phyloP scores from a whole-genome alignment of 2,113 vertebrate genomes.

The Copsychus sechellarum region DNA sequence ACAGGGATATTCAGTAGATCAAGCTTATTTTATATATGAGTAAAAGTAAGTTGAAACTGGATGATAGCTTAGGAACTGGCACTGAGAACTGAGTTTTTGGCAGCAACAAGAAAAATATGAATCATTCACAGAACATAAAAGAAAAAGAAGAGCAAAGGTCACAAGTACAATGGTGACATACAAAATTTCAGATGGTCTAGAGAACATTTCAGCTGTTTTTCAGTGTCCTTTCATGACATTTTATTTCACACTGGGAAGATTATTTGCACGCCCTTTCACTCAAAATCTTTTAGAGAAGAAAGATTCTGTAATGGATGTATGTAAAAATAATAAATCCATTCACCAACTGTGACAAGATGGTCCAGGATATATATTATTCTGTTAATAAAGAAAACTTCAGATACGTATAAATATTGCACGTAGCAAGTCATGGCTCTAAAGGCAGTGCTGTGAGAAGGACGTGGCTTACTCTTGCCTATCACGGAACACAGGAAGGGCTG shows the following conservation, averaged over 20 bases:
- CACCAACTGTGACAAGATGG: not conserved
- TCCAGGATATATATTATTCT: not conserved
- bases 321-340: not conserved
- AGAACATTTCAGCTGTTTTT: not conserved
- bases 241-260: not conserved
- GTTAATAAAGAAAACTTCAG: not conserved
- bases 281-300: not conserved
- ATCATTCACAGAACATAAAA: not conserved
- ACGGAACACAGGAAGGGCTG: not conserved
- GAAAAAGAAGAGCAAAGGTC: not conserved
- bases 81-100: not conserved
- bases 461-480: not conserved
- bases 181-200: not conserved
- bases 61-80: not conserved
- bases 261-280: not conserved
- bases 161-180: not conserved
- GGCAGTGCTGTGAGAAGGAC: not conserved
- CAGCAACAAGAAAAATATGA: not conserved
- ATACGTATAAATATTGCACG: not conserved
- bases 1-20: not conserved
- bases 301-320: not conserved
- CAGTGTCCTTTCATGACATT: not conserved
- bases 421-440: not conserved
- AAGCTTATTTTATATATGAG: not conserved
- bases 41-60: not conserved